phyloP scores from a whole-genome alignment of 1,140 invertebrate genomes.

The Drosophila melanogaster region Release_6_plus_ISO1_MT NT_033777.3:11174501-11175000 shows the following conservation, averaged over 20 bases:
- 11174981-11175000: not conserved
- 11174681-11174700: constrained; percentile 41
- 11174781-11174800: constrained; percentile 39
- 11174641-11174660: constrained; percentile 42
- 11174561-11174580: constrained; percentile 51
- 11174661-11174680: constrained; percentile 59
- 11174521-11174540: constrained; percentile 57
- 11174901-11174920: not conserved
- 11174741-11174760: constrained; percentile 44
- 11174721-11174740: constrained; percentile 48
- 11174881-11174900: not conserved
- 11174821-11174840: constrained; percentile 26
- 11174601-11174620: constrained; percentile 21
- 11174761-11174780: constrained; percentile 54
- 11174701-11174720: constrained; percentile 58
- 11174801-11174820: constrained; percentile 39
- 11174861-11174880: constrained; percentile 12
- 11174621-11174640: constrained; percentile 11
- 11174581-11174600: not conserved
- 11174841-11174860: constrained; percentile 16
- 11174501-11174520: constrained; percentile 25
- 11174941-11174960: not conserved
- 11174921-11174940: not conserved
- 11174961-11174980: too few relatives aligned
- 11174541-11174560: constrained; percentile 54